Conservation (phyloP, 1,140 invertebrate species). For the Whitmania pigra region DNA sequence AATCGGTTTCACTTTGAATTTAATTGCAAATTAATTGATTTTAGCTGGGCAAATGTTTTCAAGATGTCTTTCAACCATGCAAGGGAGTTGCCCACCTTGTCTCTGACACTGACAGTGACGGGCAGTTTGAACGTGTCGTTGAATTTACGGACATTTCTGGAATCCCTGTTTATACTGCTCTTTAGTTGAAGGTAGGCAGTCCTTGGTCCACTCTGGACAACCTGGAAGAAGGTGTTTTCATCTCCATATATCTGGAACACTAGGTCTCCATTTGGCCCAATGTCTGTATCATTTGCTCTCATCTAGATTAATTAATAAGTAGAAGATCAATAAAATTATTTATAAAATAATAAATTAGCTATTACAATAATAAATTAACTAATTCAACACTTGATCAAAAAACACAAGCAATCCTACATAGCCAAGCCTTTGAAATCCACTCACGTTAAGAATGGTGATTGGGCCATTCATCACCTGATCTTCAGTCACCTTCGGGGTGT, state of each 20-base stretch:
- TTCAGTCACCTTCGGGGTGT: not conserved
- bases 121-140: conserved; percentile 14
- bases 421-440: not conserved
- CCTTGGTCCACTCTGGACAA: not conserved
- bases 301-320: conserved; percentile 7
- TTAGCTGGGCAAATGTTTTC: too few species aligned
- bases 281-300: conserved; percentile 12
- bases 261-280: conserved; percentile 19
- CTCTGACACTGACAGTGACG: conserved; percentile 18
- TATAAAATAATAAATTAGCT: not conserved
- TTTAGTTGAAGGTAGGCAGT: not conserved
- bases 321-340: conserved; percentile 2
- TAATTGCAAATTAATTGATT: not conserved
- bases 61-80: too few species aligned
- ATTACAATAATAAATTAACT: not conserved
- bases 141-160: not conserved
- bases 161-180: not conserved
- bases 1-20: not conserved
- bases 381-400: not conserved
- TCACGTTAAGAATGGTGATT: not conserved
- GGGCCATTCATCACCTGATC: not conserved
- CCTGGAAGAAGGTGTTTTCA: not conserved
- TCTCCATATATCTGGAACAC: conserved; percentile 8
- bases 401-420: not conserved
- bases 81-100: conserved; percentile 1